phyloP scores from a whole-genome alignment of 2,888 invertebrate genomes.

The Dicyrtomina minuta region DNA sequence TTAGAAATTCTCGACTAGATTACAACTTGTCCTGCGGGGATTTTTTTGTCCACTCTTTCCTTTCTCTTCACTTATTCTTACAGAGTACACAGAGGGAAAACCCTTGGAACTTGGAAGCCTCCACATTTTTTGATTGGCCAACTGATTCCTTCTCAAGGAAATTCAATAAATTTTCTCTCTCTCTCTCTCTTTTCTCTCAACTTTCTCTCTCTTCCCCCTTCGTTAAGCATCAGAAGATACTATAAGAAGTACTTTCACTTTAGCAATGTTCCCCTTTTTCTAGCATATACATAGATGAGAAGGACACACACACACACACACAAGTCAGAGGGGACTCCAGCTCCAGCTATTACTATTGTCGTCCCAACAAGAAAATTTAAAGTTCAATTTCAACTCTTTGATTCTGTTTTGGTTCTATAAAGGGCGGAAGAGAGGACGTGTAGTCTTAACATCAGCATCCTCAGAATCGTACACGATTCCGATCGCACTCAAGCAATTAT shows the following conservation, averaged over 20 bases:
- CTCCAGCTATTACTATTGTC: no score
- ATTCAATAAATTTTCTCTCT: constrained; percentile 33
- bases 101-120: background rate
- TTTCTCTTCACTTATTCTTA: background rate
- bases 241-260: background rate
- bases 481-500: no score
- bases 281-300: background rate
- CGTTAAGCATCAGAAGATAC: constrained; percentile 35
- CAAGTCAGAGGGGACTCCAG: no score
- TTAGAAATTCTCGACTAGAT: constrained; percentile 26
- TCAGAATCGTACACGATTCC: no score
- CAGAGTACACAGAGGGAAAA: background rate
- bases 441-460: no score
- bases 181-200: constrained; percentile 19
- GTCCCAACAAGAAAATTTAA: no score
- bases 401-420: no score
- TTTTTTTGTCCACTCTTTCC: constrained; percentile 18
- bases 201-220: constrained; percentile 30
- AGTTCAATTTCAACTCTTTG: no score
- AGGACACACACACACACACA: no score
- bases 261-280: background rate
- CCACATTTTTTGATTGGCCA: constrained; percentile 21
- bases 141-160: constrained; percentile 19
- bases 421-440: no score
- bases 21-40: constrained; percentile 31